Conservation (phyloP, 2,797 vertebrate genomes). For the Aeoliscus strigatus region DNA sequence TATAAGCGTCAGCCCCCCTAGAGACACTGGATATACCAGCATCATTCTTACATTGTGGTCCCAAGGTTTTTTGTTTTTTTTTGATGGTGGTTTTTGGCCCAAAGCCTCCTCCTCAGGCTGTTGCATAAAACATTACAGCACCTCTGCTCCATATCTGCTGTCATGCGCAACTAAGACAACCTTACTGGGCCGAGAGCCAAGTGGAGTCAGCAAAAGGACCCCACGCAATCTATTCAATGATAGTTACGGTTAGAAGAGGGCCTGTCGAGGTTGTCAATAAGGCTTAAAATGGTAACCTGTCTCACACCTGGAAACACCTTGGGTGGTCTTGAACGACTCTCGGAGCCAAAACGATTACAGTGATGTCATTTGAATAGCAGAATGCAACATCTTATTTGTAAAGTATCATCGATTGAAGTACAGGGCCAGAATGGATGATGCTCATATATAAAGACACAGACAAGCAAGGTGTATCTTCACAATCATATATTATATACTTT, state of each 20-base stretch:
- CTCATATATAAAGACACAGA: too few species aligned
- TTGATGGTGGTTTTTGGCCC: constrained; percentile 42
- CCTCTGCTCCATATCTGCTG: constrained; percentile 41
- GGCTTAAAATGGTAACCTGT: constrained; percentile 11
- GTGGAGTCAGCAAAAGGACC: constrained; percentile 43
- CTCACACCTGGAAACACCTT: constrained; percentile 1
- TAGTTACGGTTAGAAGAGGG: constrained; percentile 39
- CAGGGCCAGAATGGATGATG: too few species aligned
- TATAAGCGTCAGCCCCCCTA: too few species aligned
- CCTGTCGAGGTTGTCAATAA: constrained; percentile 44
- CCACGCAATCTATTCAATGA: constrained; percentile 45
- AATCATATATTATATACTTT: too few species aligned
- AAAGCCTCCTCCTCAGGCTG: constrained; percentile 45
- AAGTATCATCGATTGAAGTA: too few species aligned
- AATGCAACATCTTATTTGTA: too few species aligned
- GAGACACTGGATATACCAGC: constrained; percentile 34
- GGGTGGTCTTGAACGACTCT: neutral
- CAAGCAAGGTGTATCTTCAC: too few species aligned
- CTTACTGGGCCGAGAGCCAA: constrained; percentile 36
- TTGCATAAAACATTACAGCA: constrained; percentile 51
- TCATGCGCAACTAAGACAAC: constrained; percentile 37
- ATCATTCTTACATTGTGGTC: too few species aligned
- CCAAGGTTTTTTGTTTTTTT: too few species aligned
- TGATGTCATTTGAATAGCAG: too few species aligned
- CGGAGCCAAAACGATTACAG: too few species aligned